phyloP scores from a whole-genome alignment of 2,888 invertebrate species.

The Dusona sp. region DNA sequence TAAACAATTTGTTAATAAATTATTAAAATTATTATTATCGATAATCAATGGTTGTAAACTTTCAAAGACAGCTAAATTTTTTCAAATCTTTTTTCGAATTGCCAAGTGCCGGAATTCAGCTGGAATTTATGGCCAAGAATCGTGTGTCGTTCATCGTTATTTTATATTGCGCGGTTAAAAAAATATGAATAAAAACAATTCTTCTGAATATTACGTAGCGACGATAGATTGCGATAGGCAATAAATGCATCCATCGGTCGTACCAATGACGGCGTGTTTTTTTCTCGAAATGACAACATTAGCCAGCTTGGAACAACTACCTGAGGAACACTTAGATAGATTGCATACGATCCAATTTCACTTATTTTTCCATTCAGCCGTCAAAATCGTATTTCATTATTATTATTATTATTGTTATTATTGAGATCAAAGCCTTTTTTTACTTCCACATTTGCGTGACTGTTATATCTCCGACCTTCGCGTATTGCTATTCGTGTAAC shows the following conservation, averaged over 20 bases:
- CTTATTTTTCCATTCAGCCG: background rate
- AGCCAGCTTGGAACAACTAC: background rate
- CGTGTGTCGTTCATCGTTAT: no score
- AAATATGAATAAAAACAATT: background rate
- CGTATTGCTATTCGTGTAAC: slow-evolving; percentile 6
- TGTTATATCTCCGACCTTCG: slow-evolving; percentile 27
- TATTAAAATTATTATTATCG: no score
- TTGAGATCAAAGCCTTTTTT: slow-evolving; percentile 10
- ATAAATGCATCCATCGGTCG: background rate
- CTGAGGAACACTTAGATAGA: background rate
- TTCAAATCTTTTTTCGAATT: no score
- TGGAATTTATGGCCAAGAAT: no score
- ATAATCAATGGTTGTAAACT: no score
- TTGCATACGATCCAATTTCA: background rate
- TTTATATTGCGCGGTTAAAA: background rate
- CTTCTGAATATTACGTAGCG: background rate
- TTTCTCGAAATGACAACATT: background rate
- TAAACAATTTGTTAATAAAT: no score
- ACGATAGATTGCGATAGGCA: background rate
- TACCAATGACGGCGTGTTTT: background rate
- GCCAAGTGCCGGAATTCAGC: no score
- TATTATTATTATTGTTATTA: slow-evolving; percentile 23
- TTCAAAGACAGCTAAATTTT: no score
- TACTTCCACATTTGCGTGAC: background rate
- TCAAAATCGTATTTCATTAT: background rate